Evolutionary conservation across 2,113 vertebrate genomes (phyloP).

Genomic region (Poeciliopsis prolifica): DNA sequence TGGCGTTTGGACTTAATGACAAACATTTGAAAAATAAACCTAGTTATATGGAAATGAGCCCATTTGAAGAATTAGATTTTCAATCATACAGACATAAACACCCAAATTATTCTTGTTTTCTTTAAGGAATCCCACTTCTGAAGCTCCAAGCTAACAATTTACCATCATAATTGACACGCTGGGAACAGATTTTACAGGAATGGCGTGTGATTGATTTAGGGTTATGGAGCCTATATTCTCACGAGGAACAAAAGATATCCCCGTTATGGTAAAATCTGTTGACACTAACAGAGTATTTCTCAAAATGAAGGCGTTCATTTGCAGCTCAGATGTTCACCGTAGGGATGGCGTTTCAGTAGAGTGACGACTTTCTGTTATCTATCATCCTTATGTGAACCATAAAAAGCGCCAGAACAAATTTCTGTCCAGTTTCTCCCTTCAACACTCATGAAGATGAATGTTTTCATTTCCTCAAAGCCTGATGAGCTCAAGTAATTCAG

Average conservation of each 20-base stretch:
- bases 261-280: not conserved
- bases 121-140: constrained; percentile 9
- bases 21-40: constrained; percentile 37
- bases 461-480: constrained; percentile 16
- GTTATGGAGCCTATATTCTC: constrained; percentile 2
- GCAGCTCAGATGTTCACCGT: not conserved
- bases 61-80: constrained; percentile 44
- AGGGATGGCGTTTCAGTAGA: not conserved
- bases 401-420: not conserved
- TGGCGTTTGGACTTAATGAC: constrained; percentile 24
- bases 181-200: constrained; percentile 18
- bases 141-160: constrained; percentile 23
- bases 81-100: constrained; percentile 38
- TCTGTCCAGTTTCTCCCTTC: not conserved
- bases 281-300: not conserved
- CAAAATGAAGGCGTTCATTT: not conserved
- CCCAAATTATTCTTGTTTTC: constrained; percentile 20
- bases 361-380: not conserved
- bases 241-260: constrained; percentile 12
- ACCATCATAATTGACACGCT: constrained; percentile 18
- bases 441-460: not conserved
- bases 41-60: constrained; percentile 34
- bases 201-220: constrained; percentile 10
- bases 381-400: not conserved
- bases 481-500: constrained; percentile 27